These are phyloP conservation scores for Notothenia rossii DNA, from an alignment of 2,113 vertebrate genomes.

Conservation along the genomic window DNA sequence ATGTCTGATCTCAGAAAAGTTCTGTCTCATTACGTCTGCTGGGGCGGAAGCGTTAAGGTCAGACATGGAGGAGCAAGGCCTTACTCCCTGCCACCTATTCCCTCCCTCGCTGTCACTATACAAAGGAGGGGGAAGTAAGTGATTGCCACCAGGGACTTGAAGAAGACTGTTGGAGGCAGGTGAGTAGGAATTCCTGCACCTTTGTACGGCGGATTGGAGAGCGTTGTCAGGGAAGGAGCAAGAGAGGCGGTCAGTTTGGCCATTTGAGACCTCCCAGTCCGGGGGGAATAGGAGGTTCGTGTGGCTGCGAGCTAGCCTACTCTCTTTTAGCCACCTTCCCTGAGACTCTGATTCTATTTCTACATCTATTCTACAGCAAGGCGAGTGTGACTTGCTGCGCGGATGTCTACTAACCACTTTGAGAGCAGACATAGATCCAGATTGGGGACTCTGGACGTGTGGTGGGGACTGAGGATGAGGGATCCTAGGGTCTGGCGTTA, in stretches of 20 bases:
- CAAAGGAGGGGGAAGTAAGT: not conserved
- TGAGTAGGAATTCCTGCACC: conserved; percentile 28
- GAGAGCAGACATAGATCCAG: not conserved
- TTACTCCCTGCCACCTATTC: too few species aligned
- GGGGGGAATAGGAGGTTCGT: not conserved
- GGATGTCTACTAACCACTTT: conserved; percentile 68
- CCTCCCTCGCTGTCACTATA: fast-evolving
- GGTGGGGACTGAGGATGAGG: conserved; percentile 23
- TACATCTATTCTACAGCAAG: conserved; percentile 72
- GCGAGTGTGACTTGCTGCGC: conserved; percentile 44
- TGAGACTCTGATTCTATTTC: conserved; percentile 30
- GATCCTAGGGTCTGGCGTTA: conserved; percentile 9
- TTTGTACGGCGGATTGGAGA: not conserved
- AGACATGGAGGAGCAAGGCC: not conserved
- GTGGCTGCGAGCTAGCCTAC: conserved; percentile 13
- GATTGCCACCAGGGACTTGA: not conserved
- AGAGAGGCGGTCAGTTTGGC: conserved; percentile 24
- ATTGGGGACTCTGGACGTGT: conserved; percentile 36
- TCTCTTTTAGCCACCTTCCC: not conserved
- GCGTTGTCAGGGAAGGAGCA: conserved; percentile 40
- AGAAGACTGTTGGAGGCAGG: not conserved
- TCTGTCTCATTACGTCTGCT: not conserved
- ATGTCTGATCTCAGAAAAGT: not conserved
- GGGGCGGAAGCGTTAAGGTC: conserved; percentile 53
- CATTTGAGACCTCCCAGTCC: not conserved